Percentiles rank a stretch among this genome's conserved stretches.
These are phyloP conservation scores for Rhingia rostrata DNA, from an alignment of 2,888 invertebrate genomes.

Conservation along the genomic window DNA sequence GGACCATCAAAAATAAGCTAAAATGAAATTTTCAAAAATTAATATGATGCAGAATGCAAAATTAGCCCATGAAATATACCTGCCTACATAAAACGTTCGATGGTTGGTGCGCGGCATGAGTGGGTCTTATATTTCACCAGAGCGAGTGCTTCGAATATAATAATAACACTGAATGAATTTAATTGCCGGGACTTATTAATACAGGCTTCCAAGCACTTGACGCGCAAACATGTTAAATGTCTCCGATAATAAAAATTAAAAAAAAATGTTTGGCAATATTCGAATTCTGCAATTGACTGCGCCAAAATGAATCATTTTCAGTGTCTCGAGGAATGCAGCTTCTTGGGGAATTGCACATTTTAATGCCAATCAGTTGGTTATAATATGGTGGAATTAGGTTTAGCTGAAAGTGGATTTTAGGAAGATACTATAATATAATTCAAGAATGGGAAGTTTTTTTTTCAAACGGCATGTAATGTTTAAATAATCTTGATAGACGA, in stretches of 20 bases:
- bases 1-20: slow-evolving; percentile 49
- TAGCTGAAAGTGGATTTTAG: background rate
- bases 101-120: slow-evolving; percentile 10
- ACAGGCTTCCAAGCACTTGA: slow-evolving; percentile 40
- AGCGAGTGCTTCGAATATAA: background rate
- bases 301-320: slow-evolving; percentile 46
- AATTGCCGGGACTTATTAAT: slow-evolving; percentile 54
- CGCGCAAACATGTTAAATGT: slow-evolving; percentile 10
- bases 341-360: slow-evolving; percentile 16
- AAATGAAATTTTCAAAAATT: slow-evolving; percentile 24
- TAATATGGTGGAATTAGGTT: background rate
- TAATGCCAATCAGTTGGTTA: slow-evolving; percentile 27
- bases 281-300: slow-evolving; percentile 17
- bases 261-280: slow-evolving; percentile 46
- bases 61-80: slow-evolving; percentile 22
- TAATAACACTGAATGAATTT: slow-evolving; percentile 52
- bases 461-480: too few species aligned
- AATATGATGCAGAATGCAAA: slow-evolving; percentile 60
- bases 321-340: background rate
- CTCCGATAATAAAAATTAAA: slow-evolving; percentile 22
- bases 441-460: too few species aligned
- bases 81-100: background rate
- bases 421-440: too few species aligned
- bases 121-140: slow-evolving; percentile 42
- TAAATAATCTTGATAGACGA: too few species aligned